These are phyloP conservation scores for Nyleta sp. DNA, from an alignment of 2,888 invertebrate genomes.

Conservation along the genomic window DNA sequence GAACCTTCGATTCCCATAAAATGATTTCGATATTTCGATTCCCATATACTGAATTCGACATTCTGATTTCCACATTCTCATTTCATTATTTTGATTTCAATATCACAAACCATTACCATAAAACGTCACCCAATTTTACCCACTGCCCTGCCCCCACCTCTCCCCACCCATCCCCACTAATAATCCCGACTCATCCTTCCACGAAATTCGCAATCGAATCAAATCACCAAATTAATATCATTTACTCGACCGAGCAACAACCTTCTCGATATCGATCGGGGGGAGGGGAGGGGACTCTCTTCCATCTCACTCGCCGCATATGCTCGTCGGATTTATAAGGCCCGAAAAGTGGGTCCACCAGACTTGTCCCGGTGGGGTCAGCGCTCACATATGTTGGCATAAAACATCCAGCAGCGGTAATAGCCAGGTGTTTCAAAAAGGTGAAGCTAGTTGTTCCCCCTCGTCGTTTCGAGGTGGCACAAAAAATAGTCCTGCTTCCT, in stretches of 20 bases:
- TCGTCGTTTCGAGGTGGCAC: conserved; percentile 71
- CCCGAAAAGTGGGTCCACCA: conserved; percentile 78
- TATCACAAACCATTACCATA: no score
- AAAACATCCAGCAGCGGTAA: conserved; percentile 77
- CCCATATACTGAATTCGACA: no score
- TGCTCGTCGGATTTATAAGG: conserved; percentile 74
- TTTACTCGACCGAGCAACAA: conserved; percentile 27
- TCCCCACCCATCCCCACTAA: no score
- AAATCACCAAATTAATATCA: conserved; percentile 33
- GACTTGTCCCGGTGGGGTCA: conserved; percentile 82
- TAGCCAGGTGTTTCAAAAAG: conserved; percentile 82
- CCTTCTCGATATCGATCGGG: conserved; percentile 55
- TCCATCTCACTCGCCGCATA: conserved; percentile 69
- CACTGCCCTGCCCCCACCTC: no score
- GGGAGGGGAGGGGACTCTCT: conserved; percentile 1
- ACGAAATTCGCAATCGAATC: conserved; percentile 9
- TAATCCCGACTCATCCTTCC: conserved; percentile 36
- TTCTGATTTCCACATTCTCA: no score
- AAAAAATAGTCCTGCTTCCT: conserved; percentile 79
- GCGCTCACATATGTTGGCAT: conserved; percentile 77
- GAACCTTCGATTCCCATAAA: no score
- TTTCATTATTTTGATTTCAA: no score
- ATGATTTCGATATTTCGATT: no score
- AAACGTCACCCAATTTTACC: no score
- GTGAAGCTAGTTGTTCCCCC: conserved; percentile 75